These are phyloP conservation scores for Drosophila nannoptera DNA, from an alignment of 1,140 invertebrate species.

Conservation along the genomic window DNA sequence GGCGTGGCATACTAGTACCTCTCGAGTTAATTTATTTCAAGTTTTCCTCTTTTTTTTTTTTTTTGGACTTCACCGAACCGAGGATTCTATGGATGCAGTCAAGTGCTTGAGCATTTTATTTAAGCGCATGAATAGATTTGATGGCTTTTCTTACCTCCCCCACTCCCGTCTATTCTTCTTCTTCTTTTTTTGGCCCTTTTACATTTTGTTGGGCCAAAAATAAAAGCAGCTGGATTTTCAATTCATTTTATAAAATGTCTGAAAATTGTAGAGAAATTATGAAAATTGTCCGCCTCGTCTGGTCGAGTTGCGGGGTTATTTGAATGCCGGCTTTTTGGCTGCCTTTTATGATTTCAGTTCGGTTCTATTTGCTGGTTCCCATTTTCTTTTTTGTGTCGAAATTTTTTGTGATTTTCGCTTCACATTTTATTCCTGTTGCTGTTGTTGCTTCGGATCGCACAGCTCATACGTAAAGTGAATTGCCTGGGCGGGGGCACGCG, in stretches of 20 bases:
- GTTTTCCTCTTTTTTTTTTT: conserved; percentile 19
- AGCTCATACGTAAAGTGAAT: conserved; percentile 77
- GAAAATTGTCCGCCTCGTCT: conserved; percentile 61
- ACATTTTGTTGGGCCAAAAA: conserved; percentile 18
- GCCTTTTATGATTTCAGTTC: conserved; percentile 61
- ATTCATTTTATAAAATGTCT: conserved; percentile 77
- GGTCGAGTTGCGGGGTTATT: conserved; percentile 43
- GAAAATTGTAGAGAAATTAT: conserved; percentile 78
- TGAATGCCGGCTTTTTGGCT: conserved; percentile 61
- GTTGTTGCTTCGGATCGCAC: conserved; percentile 57
- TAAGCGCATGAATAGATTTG: conserved; percentile 78
- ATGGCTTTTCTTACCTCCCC: conserved; percentile 59
- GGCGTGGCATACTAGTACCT: conserved; percentile 8
- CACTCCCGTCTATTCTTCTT: conserved; percentile 13
- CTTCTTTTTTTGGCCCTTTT: conserved; percentile 6
- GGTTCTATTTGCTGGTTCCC: not conserved
- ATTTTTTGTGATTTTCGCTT: conserved; percentile 18
- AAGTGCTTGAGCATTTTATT: conserved; percentile 79
- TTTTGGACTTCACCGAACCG: conserved; percentile 45
- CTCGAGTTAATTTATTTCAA: conserved; percentile 37
- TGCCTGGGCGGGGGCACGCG: conserved; percentile 42
- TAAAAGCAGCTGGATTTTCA: conserved; percentile 60
- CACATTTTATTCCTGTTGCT: conserved; percentile 29
- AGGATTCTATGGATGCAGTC: conserved; percentile 78
- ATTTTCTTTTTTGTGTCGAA: too few relatives aligned